phyloP scores from a whole-genome alignment of 2,113 vertebrate genomes.

The Cyphomyrus plagiostoma region DNA sequence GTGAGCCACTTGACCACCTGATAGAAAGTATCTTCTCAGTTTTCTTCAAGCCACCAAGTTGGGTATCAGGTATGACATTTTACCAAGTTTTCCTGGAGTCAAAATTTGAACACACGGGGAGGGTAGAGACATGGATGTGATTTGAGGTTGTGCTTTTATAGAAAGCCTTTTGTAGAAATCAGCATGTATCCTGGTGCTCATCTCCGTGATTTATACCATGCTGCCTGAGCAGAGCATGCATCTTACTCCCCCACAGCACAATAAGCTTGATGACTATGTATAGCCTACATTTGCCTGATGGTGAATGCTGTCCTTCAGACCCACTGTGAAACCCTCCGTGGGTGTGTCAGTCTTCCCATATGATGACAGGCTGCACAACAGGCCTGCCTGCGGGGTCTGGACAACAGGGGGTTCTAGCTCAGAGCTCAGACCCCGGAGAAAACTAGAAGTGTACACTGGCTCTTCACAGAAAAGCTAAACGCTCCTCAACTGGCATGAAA shows the following conservation, averaged over 20 bases:
- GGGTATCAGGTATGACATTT: background rate
- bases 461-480: background rate
- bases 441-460: background rate
- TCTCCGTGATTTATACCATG: background rate
- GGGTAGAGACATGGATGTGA: background rate
- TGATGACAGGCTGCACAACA: background rate
- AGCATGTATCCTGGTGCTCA: background rate
- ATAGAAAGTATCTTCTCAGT: background rate
- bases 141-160: background rate
- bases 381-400: background rate
- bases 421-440: background rate
- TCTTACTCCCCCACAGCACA: background rate
- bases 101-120: background rate
- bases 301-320: background rate
- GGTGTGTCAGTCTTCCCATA: background rate
- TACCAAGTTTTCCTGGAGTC: background rate
- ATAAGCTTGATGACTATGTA: background rate
- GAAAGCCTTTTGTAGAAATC: background rate
- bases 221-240: background rate
- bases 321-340: background rate
- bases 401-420: background rate
- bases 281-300: background rate
- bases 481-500: background rate
- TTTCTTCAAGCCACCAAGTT: background rate
- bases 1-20: background rate